phyloP scores from a whole-genome alignment of 1,140 invertebrate genomes.

The Heliconius congener region DNA sequence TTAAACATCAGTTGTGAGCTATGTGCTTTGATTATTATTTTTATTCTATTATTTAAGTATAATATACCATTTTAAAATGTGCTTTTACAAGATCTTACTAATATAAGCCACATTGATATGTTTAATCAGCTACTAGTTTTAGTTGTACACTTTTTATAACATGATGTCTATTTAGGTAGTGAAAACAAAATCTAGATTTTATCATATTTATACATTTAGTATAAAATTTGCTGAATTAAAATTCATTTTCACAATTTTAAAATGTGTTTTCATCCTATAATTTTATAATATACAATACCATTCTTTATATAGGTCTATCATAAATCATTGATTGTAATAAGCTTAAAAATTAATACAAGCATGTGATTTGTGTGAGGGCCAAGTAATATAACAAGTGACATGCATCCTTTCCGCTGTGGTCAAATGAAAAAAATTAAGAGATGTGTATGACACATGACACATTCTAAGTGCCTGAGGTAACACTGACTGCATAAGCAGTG shows the following conservation, averaged over 20 bases:
- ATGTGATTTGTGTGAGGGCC: too few relatives aligned
- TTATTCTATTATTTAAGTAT: slow-evolving; percentile 81
- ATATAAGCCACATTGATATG: slow-evolving; percentile 80
- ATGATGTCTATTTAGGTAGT: slow-evolving; percentile 81
- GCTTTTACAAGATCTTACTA: slow-evolving; percentile 81
- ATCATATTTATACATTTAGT: slow-evolving; percentile 82
- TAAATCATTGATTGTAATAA: neutral
- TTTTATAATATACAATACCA: neutral
- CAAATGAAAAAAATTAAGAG: too few relatives aligned
- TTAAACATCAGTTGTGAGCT: slow-evolving; percentile 76
- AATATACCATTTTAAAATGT: slow-evolving; percentile 77
- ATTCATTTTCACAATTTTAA: slow-evolving; percentile 81
- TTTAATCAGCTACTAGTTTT: slow-evolving; percentile 81
- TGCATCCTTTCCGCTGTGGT: too few relatives aligned
- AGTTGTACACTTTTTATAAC: slow-evolving; percentile 82
- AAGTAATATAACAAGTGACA: too few relatives aligned
- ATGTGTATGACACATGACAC: too few relatives aligned
- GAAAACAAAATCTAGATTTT: slow-evolving; percentile 80
- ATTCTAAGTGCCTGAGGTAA: too few relatives aligned
- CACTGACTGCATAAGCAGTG: too few relatives aligned
- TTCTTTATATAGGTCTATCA: neutral
- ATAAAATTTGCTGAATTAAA: slow-evolving; percentile 82
- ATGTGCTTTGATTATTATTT: slow-evolving; percentile 77
- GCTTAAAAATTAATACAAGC: neutral
- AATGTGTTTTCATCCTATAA: slow-evolving; percentile 58